Conservation (phyloP, 2,797 vertebrate species). For the Eulemur rubriventer region DNA sequence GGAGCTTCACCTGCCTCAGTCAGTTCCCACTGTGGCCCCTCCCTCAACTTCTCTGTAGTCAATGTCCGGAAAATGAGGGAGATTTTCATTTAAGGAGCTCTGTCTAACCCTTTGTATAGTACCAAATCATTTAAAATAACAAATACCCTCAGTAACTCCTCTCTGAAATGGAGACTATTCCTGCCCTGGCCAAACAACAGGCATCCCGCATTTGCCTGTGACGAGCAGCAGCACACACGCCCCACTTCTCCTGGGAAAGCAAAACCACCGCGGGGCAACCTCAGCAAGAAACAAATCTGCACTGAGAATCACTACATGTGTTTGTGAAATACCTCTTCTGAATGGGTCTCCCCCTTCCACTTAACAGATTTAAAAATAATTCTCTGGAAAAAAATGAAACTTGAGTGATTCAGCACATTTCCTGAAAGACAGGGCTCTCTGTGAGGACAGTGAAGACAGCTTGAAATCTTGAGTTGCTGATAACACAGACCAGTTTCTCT, state of each 20-base stretch:
- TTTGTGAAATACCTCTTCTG: neutral
- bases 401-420: neutral
- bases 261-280: neutral
- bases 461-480: neutral
- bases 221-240: neutral
- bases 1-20: neutral
- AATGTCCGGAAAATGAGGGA: neutral
- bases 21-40: neutral
- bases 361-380: neutral
- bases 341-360: neutral
- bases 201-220: neutral
- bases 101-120: neutral
- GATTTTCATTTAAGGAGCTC: neutral
- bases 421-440: neutral
- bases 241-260: neutral
- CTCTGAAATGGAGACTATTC: neutral
- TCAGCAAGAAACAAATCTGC: neutral
- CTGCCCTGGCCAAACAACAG: neutral
- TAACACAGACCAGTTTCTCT: neutral
- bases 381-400: neutral
- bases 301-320: neutral
- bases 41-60: neutral
- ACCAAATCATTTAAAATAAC: neutral
- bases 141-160: neutral
- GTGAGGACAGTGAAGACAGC: neutral